Conservation (phyloP, 2,113 vertebrate genomes). For the Pelusios castaneus region DNA sequence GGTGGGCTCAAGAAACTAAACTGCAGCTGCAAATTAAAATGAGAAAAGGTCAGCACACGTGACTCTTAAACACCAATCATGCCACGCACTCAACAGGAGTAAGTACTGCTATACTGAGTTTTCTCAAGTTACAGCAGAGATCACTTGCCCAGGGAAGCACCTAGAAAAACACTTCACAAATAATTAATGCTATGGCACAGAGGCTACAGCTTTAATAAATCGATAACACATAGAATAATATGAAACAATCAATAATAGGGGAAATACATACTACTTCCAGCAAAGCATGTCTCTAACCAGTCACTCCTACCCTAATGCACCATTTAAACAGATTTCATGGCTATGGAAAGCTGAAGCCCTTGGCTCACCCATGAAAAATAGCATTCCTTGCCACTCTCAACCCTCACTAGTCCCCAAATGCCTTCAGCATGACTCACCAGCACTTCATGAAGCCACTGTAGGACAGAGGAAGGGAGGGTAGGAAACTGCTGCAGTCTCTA, state of each 20-base stretch:
- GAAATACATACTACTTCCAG: not conserved
- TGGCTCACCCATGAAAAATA: accelerated
- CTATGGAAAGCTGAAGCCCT: not conserved
- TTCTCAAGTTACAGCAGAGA: constrained; percentile 24
- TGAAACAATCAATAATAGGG: not conserved
- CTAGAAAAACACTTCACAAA: constrained; percentile 6
- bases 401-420: not conserved
- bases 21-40: not conserved
- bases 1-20: not conserved
- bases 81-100: not conserved
- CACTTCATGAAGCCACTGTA: not conserved
- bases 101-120: not conserved
- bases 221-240: not conserved
- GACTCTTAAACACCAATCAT: not conserved
- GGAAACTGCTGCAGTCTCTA: not conserved
- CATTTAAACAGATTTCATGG: accelerated
- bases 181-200: constrained; percentile 3
- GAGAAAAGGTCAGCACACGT: not conserved
- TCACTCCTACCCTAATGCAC: not conserved
- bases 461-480: not conserved
- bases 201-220: constrained; percentile 17
- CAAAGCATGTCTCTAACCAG: not conserved
- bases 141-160: not conserved
- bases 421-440: not conserved
- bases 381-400: not conserved